Evolutionary conservation across 2,113 vertebrate genomes (phyloP), one percentile per base, ranked within the genome.

Genomic region (Sinocyclocheilus rhinocerous): DNA sequence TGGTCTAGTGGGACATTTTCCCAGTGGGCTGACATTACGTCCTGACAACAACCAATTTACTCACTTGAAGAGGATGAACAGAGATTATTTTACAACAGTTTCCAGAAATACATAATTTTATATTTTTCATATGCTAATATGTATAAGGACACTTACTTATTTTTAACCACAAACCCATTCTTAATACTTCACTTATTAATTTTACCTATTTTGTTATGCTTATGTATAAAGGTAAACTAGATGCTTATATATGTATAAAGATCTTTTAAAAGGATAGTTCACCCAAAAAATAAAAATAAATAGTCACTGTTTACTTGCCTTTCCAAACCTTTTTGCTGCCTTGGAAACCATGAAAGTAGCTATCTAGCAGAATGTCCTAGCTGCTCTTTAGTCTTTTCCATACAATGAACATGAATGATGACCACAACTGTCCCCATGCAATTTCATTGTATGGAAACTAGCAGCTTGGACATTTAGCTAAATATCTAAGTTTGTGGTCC

Each of bases 321-420:
- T 70, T 70, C 67, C 67, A 36, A 70, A 70, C 29, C 29, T 8
- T 70, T 70, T 70, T 70, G 67, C 67, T 70, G 16, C 29, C 29
- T 18, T 70, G 67, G 67, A 70, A 70, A 70, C 67, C 16, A 3
- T 36, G 29, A 18, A 70, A 69, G 29, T 69, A 69, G 29, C 33
- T 9, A 33, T 36, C 15, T 69, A 0, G 63, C 12, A 29, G 6
- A 67, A 70, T 55, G 52, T 55, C 52, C 6, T 55, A 6, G 45
- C 45, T 12, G 45, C 45, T 48, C 45, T 48, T 42, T 42, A 42
- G 39, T 69, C 6, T 69, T 33, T 69, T 70, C 67, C 29, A 70
- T 70, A 70, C 67, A 69, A 9, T 69, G 15, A 70, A 70, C 33
- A 33, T 70, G 15, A 36, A 70, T 70, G 67, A 69, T 69, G 26